These are phyloP conservation scores for Hydropsyche betteni DNA, from an alignment of 2,888 invertebrate genomes.

Conservation along the genomic window DNA sequence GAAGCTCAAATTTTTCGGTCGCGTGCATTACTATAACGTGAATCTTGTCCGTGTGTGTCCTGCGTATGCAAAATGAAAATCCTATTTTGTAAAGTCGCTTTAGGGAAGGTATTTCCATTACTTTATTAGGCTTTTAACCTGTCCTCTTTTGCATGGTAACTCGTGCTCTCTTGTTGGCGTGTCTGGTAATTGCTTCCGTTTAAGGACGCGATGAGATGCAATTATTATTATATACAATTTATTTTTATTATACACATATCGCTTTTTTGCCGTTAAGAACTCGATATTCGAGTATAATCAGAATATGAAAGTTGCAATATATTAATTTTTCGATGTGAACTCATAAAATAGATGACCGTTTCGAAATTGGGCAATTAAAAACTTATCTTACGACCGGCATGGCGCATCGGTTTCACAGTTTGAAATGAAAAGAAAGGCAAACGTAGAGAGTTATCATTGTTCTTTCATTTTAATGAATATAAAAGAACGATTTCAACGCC, in stretches of 20 bases:
- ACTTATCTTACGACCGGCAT: not conserved
- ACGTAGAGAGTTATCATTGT: constrained; percentile 14
- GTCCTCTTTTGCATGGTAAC: constrained; percentile 12
- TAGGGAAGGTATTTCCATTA: not conserved
- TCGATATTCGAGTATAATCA: too few species aligned
- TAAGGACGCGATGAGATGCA: constrained; percentile 13
- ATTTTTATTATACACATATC: too few species aligned
- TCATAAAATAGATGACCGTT: too few species aligned
- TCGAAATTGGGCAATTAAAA: too few species aligned
- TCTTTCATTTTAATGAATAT: constrained; percentile 26
- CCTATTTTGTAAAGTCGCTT: too few species aligned
- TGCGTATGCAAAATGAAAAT: too few species aligned
- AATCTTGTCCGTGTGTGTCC: too few species aligned
- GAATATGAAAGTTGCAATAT: too few species aligned
- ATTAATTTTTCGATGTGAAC: too few species aligned
- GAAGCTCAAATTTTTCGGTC: too few species aligned
- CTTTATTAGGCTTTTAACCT: constrained; percentile 18
- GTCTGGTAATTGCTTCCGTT: constrained; percentile 21
- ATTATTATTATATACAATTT: constrained; percentile 5
- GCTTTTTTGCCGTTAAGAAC: too few species aligned
- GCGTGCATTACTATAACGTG: too few species aligned
- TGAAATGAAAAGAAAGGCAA: constrained; percentile 17
- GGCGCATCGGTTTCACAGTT: not conserved
- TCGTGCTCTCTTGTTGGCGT: not conserved
- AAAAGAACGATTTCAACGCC: constrained; percentile 14